Percentiles rank a stretch among this genome's conserved stretches.
Conservation (phyloP, 2,797 vertebrate species). For the Sebastes iracundus region DNA sequence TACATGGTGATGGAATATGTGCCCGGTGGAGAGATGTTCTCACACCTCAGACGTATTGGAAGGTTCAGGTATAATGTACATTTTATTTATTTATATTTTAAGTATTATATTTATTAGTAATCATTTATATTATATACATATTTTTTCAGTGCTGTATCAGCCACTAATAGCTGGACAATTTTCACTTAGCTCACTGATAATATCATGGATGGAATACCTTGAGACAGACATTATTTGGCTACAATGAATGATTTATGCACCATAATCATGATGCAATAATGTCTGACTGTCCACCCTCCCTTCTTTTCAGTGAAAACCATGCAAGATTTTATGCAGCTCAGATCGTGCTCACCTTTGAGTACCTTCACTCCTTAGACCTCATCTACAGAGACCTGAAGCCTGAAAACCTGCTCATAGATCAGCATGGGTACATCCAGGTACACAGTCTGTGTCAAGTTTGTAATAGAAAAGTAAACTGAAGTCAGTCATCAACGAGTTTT, state of each 20-base stretch:
- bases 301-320: constrained; percentile 90
- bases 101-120: background rate
- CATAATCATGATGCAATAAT: no score
- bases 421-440: constrained; percentile 99
- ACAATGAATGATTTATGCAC: background rate
- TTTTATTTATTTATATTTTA: background rate
- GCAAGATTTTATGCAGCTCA: constrained; percentile 99
- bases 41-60: constrained; percentile 98
- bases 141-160: background rate
- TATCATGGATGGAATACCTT: background rate
- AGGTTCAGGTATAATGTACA: constrained; percentile 90
- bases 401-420: constrained; percentile 99
- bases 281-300: constrained; percentile 3
- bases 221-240: background rate
- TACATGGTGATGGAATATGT: constrained; percentile 99
- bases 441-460: background rate
- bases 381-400: constrained; percentile 99
- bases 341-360: constrained; percentile 99
- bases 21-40: constrained; percentile 99
- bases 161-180: background rate
- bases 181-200: background rate
- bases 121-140: background rate
- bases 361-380: constrained; percentile 99
- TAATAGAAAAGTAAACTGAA: background rate
- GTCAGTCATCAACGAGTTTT: background rate